Evolutionary conservation across 2,888 invertebrate genomes (phyloP).

Genomic region (Lithodes maja): DNA sequence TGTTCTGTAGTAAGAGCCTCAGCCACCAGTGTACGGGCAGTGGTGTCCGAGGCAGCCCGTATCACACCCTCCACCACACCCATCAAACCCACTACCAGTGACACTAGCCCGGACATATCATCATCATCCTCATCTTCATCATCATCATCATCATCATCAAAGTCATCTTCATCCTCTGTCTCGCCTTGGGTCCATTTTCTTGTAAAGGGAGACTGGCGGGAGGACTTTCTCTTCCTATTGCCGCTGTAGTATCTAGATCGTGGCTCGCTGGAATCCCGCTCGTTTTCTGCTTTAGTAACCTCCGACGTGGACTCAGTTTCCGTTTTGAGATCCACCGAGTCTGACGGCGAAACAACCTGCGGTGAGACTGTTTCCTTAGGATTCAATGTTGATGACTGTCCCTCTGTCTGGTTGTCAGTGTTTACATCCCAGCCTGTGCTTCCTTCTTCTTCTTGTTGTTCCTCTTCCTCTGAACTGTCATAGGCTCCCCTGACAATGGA

Average conservation of each 20-base stretch:
- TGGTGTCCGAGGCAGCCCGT: constrained; percentile 42
- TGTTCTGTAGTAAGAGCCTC: constrained; percentile 54
- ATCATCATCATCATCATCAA: constrained; percentile 46
- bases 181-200: constrained; percentile 33
- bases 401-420: not conserved
- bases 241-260: not conserved
- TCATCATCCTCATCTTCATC: constrained; percentile 3
- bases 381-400: not conserved
- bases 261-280: not conserved
- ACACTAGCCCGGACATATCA: constrained; percentile 37
- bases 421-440: constrained; percentile 3
- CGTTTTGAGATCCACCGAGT: not conserved
- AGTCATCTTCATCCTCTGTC: constrained; percentile 49
- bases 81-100: constrained; percentile 51
- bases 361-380: not conserved
- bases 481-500: constrained; percentile 35
- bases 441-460: constrained; percentile 18
- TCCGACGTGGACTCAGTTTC: not conserved
- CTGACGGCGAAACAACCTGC: not conserved
- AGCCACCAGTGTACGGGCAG: constrained; percentile 39
- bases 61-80: constrained; percentile 42
- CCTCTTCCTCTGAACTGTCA: constrained; percentile 44
- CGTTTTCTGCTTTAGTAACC: not conserved
- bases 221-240: not conserved
- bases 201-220: not conserved